These are phyloP conservation scores for Gorsachius goisagi DNA, from an alignment of 2,113 vertebrate genomes.

Conservation along the genomic window DNA sequence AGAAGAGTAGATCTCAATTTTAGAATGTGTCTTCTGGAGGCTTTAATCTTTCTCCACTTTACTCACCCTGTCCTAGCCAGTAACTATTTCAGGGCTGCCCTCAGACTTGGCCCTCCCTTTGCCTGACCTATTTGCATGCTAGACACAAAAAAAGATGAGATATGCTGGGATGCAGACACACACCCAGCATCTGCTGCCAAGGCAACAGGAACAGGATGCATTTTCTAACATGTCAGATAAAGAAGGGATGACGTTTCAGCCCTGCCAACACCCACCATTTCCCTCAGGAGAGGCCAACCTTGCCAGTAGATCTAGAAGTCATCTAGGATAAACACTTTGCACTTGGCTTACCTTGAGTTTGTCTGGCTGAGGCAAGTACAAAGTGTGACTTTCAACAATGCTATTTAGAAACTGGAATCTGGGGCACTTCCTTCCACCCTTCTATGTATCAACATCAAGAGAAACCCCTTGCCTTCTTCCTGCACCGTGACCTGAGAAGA, in stretches of 20 bases:
- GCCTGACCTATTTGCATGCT: background rate
- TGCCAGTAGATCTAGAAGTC: background rate
- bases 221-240: conserved; percentile 25
- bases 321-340: background rate
- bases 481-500: background rate
- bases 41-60: background rate
- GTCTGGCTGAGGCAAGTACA: background rate
- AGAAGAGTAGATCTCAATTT: background rate
- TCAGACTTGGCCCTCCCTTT: background rate
- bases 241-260: background rate
- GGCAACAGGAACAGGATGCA: conserved; percentile 33
- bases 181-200: conserved; percentile 25
- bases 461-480: rapidly evolving
- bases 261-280: background rate
- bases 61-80: background rate
- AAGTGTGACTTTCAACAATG: background rate
- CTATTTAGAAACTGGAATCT: background rate
- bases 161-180: background rate
- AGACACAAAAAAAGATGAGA: background rate
- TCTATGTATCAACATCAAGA: background rate
- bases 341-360: background rate
- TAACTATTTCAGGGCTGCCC: background rate
- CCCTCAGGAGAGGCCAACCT: background rate
- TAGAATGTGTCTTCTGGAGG: background rate
- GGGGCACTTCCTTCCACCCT: background rate